Evolutionary conservation across 2,888 invertebrate species (phyloP).

Genomic region (Anoplius nigerrimus): DNA sequence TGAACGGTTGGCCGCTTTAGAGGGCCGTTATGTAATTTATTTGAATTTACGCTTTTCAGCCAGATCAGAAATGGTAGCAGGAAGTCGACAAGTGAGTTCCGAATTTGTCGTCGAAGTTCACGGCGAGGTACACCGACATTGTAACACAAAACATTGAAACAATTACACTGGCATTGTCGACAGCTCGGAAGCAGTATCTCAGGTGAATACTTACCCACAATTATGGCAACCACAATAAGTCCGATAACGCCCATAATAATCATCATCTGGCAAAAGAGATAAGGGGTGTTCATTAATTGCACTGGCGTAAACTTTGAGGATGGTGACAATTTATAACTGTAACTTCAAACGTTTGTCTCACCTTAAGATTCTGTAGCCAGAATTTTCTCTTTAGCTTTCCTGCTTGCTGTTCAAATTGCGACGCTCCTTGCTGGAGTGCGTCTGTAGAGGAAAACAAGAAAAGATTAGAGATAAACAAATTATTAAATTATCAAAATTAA

Average conservation of each 20-base stretch:
- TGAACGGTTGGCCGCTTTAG: no score
- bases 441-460: no score
- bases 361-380: constrained; percentile 98
- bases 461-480: constrained; percentile 6
- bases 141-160: constrained; percentile 54
- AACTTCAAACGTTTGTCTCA: constrained; percentile 47
- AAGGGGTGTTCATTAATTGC: background rate
- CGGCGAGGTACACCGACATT: constrained; percentile 64
- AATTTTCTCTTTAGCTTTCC: constrained; percentile 97
- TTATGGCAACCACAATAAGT: constrained; percentile 86
- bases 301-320: no score
- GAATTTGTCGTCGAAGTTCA: constrained; percentile 54
- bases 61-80: no score
- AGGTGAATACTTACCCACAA: constrained; percentile 82
- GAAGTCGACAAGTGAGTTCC: background rate
- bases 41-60: no score
- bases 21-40: no score
- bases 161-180: constrained; percentile 41
- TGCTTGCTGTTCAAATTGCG: constrained; percentile 97
- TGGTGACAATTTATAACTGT: no score
- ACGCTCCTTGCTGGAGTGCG: constrained; percentile 94
- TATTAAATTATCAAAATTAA: no score
- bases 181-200: constrained; percentile 31
- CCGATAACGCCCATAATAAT: constrained; percentile 92
- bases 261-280: constrained; percentile 83